Base-by-base conservation (phyloP, 2,888 invertebrate genomes). In the Galeopsomyia nigrocyanea region DNA sequence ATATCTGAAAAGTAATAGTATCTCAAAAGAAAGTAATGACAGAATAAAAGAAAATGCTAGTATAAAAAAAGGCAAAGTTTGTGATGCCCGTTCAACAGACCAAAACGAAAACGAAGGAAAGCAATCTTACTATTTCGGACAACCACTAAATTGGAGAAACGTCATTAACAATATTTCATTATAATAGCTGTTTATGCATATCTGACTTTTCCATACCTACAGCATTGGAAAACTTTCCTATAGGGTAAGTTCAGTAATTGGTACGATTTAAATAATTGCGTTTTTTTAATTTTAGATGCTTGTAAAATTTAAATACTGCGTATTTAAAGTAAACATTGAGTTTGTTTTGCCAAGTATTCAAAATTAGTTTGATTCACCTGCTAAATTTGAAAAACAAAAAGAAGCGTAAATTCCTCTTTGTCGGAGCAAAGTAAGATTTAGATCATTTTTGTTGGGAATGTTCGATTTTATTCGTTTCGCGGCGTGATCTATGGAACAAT, bases 61-160 rank as follows among this genome's bases (percentile, higher is more conserved):
- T n/a, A 46, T 60, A 31, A 16, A n/a, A 14, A 51, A 61, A 10
- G 50, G 46, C 2, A 61, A 13, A 39, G 22, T 65, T 17, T 9
- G 49, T 60, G 19, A 26, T 22, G 7, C 22, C 13, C 3, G 2
- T 3, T 56, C 47, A 14, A 64, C 47, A 31, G 14, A 39, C 7
- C 39, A 39, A 1, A 3, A 53, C 3, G 16, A 67, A 3, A 21
- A 51, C 49, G 14, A 51, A 53, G 10, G 47, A 31, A 46, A n/a
- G 49, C 47, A 46, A n/a, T 51, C 49, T 21, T 31, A n/a, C 14
- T 58, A 50, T 55, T 51, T 21, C 16, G 60, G 47, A 6, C 71
- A 75, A n/a, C 16, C 90, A 0, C 86, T 92, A 7, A 89, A 89
- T 77, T 92, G 92, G 92, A 83, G 82, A 22, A 91, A 91, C 79